These are phyloP conservation scores for Psophia crepitans DNA, from an alignment of 2,113 vertebrate genomes.

Conservation along the genomic window DNA sequence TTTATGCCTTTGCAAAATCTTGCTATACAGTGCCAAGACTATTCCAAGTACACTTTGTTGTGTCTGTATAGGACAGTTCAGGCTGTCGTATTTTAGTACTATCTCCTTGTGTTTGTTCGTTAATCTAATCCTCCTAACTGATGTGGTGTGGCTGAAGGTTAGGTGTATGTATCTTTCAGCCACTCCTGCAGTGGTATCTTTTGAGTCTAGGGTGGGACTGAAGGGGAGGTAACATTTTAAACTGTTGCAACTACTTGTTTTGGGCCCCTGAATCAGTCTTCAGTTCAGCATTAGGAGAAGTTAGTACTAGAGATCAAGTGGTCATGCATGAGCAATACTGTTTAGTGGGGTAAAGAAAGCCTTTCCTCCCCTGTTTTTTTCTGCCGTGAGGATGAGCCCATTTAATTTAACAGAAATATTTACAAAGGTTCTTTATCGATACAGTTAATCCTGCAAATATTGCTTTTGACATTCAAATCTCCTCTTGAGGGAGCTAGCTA, in stretches of 20 bases:
- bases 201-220: background rate
- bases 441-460: background rate
- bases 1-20: background rate
- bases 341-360: background rate
- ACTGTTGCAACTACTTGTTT: background rate
- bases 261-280: background rate
- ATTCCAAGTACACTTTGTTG: background rate
- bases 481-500: background rate
- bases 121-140: background rate
- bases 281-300: background rate
- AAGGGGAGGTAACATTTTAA: background rate
- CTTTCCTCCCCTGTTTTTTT: background rate
- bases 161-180: accelerated
- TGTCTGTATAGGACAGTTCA: background rate
- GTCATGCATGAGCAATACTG: accelerated
- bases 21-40: background rate
- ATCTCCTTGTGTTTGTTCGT: background rate
- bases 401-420: background rate
- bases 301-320: background rate
- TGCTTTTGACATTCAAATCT: background rate
- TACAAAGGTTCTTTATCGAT: background rate
- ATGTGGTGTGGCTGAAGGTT: background rate
- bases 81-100: background rate
- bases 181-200: background rate
- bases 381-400: background rate